Conservation (phyloP, 2,888 invertebrate genomes). For the Scrobipalpa costella region DNA sequence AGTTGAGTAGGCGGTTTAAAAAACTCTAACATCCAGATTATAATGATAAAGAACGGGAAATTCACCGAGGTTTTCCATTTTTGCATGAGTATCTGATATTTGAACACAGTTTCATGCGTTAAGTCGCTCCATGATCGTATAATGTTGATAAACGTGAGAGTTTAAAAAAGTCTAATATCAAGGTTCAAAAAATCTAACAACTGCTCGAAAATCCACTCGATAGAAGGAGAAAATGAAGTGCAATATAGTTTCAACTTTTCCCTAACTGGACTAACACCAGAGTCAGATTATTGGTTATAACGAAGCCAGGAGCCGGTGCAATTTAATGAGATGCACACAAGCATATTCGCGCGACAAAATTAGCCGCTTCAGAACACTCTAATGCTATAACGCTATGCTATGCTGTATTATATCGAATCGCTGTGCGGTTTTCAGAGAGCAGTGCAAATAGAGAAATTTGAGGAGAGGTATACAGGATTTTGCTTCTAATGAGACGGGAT, state of each 20-base stretch:
- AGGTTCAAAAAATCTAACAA: too few species aligned
- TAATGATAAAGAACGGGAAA: too few species aligned
- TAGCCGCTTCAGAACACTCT: slow-evolving; percentile 35
- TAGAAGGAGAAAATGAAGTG: too few species aligned
- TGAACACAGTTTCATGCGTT: too few species aligned
- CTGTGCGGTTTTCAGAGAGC: not conserved
- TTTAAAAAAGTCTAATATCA: too few species aligned
- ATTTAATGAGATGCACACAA: slow-evolving; percentile 40
- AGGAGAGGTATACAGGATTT: not conserved
- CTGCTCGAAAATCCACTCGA: too few species aligned
- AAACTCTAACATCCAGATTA: too few species aligned
- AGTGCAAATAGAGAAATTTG: not conserved
- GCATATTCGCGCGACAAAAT: slow-evolving; percentile 33
- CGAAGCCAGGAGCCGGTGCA: slow-evolving; percentile 24
- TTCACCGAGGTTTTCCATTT: too few species aligned
- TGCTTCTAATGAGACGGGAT: not conserved
- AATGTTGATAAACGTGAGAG: too few species aligned
- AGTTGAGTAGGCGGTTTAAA: too few species aligned
- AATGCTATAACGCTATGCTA: slow-evolving; percentile 9
- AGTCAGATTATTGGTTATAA: slow-evolving; percentile 31
- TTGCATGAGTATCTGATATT: too few species aligned
- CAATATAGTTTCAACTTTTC: not conserved
- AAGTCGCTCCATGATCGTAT: too few species aligned
- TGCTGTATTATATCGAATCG: slow-evolving; percentile 9
- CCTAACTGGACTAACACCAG: not conserved